phyloP scores from a whole-genome alignment of 2,113 vertebrate species.

The Numenius arquata region DNA sequence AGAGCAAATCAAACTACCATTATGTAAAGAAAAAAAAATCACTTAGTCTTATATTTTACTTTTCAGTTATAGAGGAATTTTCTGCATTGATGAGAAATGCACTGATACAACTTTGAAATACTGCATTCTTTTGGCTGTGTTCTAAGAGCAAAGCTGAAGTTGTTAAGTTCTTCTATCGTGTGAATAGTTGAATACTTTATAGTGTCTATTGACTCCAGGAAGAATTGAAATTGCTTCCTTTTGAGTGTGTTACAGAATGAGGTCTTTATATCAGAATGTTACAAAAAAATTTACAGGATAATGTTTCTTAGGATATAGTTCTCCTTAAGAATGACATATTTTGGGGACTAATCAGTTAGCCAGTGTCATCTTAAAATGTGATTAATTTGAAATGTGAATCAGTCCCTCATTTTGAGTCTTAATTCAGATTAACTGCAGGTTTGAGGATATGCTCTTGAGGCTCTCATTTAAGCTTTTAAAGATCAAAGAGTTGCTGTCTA shows the following conservation, averaged over 20 bases:
- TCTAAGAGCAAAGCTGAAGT: neutral
- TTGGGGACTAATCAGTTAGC: neutral
- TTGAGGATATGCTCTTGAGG: neutral
- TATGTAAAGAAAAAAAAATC: neutral
- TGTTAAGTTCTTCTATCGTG: neutral
- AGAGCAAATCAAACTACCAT: neutral
- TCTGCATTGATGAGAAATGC: neutral
- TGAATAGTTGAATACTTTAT: neutral
- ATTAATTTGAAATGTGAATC: constrained; percentile 17
- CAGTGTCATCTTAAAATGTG: constrained; percentile 25
- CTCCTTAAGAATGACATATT: neutral
- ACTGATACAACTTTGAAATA: neutral
- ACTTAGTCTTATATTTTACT: neutral
- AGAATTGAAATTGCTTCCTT: neutral
- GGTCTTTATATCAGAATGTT: neutral
- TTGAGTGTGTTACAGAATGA: neutral
- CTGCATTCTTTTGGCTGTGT: neutral
- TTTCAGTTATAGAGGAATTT: neutral
- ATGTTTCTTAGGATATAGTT: neutral
- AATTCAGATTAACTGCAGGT: constrained; percentile 43
- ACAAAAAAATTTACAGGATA: neutral
- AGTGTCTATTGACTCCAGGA: neutral
- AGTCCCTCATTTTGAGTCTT: constrained; percentile 9
- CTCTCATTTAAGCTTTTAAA: constrained; percentile 12
- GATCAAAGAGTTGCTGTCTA: constrained; percentile 43